Percentiles rank a stretch among this genome's conserved stretches.
These are phyloP conservation scores for Caenorhabditis sp. DNA, from an alignment of 2,888 invertebrate genomes.

Conservation along the genomic window DNA sequence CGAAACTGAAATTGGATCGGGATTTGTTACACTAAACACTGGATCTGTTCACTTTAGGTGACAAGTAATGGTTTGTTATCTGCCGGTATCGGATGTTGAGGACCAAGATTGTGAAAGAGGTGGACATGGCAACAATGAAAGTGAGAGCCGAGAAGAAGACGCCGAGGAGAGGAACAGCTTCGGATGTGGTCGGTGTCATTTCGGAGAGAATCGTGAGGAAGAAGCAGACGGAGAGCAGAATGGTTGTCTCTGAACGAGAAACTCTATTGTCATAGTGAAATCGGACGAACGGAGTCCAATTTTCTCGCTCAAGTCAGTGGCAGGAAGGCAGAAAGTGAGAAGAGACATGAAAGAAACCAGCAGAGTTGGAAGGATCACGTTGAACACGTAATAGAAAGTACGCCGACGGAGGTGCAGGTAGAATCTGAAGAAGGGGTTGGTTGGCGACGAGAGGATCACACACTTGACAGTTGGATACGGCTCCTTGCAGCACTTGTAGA, in stretches of 20 bases:
- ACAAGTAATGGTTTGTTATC: conserved; percentile 71
- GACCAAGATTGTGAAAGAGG: conserved; percentile 75
- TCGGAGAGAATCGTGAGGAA: conserved; percentile 97
- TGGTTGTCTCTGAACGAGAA: conserved; percentile 80
- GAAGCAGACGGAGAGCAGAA: conserved; percentile 92
- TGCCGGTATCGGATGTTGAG: conserved; percentile 77
- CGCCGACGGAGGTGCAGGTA: conserved; percentile 66
- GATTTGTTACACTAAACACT: too few species aligned
- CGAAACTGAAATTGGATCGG: conserved; percentile 67
- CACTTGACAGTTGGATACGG: conserved; percentile 84
- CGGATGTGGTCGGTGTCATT: conserved; percentile 97
- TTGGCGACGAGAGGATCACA: not conserved
- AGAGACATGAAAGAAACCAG: conserved; percentile 82
- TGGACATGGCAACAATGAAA: conserved; percentile 76
- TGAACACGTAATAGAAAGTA: conserved; percentile 76
- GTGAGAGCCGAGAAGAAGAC: conserved; percentile 78
- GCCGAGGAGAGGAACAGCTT: conserved; percentile 74
- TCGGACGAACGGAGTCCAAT: conserved; percentile 78
- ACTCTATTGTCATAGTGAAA: too few species aligned
- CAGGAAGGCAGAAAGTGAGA: conserved; percentile 76
- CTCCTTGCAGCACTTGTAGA: conserved; percentile 91
- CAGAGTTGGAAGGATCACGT: conserved; percentile 76
- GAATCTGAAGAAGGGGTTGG: conserved; percentile 44
- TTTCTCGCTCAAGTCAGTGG: conserved; percentile 78
- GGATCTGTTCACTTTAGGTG: conserved; percentile 58